Evolutionary conservation across 37 sponge, comb jelly and placozoan species (phyloP), one percentile per base, ranked within the genome.

Genomic region (Eunapius fragilis): DNA sequence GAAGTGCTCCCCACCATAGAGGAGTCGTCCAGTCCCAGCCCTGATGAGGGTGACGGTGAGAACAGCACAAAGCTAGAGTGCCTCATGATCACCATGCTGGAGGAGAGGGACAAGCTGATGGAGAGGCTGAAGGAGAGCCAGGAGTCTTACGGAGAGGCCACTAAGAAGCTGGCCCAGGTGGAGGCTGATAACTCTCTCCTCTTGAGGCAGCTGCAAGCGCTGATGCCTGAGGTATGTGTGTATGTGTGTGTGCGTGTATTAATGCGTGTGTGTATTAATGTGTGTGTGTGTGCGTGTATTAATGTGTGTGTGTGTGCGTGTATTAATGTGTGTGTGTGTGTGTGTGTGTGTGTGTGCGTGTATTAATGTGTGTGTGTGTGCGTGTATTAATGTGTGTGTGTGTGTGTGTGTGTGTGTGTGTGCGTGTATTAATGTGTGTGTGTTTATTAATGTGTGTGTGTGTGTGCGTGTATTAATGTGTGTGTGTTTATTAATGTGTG

Each of bases 81-180:
- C 75, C 88, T 95, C 32, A 84, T 92, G 88, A 87, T 95, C 38
- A 74, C 68, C 79, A 86, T 95, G 90, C 34, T 95, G 85, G 90
- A 89, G 37, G 96, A 92, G 85, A 89, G 88, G 25, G 90, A 91
- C 75, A 87, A 82, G 76, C 82, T 95, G 31, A 89, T 92, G 88
- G 85, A 87, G 77, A 87, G 84, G 38, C 82, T 87, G 19, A 27
- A 80, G 5, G 91, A 95, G 67, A 80, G 82, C 31, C 87, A 92
- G 37, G 93, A 95, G 26, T 28, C 74, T 9, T 89, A 85, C 68
- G 75, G 24, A n/a, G 86, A 79, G 58, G 37, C 88, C 38, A 76
- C 85, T 27, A 80, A 75, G 45, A 76, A 75, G 49, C 68, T 95
- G 80, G 76, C 58, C 35, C 87, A 89, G n/a, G 49, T 85, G 27